A percentile compares a stretch with the other conserved stretches of the same genome.
These are phyloP conservation scores for Syngnathoides biaculeatus DNA, from an alignment of 2,113 vertebrate species.

Conservation along the genomic window DNA sequence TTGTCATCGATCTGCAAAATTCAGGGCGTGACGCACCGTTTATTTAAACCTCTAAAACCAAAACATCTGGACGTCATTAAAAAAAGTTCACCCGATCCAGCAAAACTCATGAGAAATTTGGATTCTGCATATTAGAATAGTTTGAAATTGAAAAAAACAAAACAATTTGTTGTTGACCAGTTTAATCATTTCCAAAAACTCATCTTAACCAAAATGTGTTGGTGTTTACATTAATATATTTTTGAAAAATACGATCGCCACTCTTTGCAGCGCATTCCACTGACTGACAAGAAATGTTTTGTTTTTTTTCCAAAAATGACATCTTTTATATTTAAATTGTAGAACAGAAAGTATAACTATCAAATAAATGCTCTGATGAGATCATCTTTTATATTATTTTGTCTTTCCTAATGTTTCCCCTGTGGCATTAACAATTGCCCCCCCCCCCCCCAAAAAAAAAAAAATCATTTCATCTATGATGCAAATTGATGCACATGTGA, in stretches of 20 bases:
- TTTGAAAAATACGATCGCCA: background rate
- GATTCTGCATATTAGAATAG: no score
- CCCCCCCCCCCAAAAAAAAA: no score
- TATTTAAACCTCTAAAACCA: no score
- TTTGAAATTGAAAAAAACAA: no score
- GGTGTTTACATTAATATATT: conserved; percentile 24
- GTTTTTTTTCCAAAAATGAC: conserved; percentile 8
- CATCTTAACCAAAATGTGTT: conserved; percentile 29
- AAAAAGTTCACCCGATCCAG: no score
- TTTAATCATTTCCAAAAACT: conserved; percentile 1
- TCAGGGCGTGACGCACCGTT: no score
- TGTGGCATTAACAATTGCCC: background rate
- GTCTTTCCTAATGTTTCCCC: background rate
- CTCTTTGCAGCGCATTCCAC: conserved; percentile 38
- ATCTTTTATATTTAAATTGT: conserved; percentile 30
- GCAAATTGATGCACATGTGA: background rate
- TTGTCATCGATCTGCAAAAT: no score
- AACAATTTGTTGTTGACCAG: no score
- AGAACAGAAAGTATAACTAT: background rate
- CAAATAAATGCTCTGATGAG: background rate
- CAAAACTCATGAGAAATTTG: no score
- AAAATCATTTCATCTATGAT: background rate
- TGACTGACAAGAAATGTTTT: conserved; percentile 19
- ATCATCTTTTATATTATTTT: background rate
- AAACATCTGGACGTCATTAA: no score